Conservation (phyloP, 2,797 vertebrate genomes). For the Esox lucius region DNA sequence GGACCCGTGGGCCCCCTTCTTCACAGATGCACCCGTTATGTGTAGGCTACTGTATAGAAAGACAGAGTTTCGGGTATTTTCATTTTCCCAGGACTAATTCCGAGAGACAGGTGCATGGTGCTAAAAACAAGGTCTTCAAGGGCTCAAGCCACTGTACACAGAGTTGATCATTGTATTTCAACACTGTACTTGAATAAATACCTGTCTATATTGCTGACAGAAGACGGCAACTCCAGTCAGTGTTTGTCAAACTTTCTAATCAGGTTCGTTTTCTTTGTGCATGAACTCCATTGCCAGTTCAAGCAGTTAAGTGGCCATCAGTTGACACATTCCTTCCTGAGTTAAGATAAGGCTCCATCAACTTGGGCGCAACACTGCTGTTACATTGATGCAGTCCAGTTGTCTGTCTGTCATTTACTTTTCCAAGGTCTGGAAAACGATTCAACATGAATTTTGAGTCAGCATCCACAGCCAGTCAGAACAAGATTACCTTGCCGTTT, state of each 20-base stretch:
- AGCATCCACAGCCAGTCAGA: conserved; percentile 13
- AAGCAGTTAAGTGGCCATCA: conserved; percentile 11
- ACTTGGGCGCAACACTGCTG: conserved; percentile 3
- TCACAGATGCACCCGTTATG: conserved; percentile 9
- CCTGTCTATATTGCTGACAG: background rate
- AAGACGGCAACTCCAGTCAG: background rate
- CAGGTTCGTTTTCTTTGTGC: background rate
- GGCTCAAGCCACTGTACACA: background rate
- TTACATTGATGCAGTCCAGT: background rate
- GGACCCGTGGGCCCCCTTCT: no score
- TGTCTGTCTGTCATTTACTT: background rate
- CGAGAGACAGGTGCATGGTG: background rate
- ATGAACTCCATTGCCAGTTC: conserved; percentile 5
- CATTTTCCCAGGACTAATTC: background rate
- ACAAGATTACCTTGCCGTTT: conserved; percentile 9
- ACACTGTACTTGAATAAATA: background rate
- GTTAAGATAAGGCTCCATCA: conserved; percentile 10
- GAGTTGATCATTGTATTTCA: background rate
- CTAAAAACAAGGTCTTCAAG: conserved; percentile 2
- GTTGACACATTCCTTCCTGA: conserved; percentile 8
- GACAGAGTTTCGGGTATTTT: background rate
- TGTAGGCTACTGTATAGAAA: background rate
- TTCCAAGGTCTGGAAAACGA: conserved; percentile 11
- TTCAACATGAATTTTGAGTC: conserved; percentile 12
- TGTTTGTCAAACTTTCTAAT: background rate